These are phyloP conservation scores for Vireo griseus DNA, from an alignment of 2,797 vertebrate genomes.

Conservation along the genomic window DNA sequence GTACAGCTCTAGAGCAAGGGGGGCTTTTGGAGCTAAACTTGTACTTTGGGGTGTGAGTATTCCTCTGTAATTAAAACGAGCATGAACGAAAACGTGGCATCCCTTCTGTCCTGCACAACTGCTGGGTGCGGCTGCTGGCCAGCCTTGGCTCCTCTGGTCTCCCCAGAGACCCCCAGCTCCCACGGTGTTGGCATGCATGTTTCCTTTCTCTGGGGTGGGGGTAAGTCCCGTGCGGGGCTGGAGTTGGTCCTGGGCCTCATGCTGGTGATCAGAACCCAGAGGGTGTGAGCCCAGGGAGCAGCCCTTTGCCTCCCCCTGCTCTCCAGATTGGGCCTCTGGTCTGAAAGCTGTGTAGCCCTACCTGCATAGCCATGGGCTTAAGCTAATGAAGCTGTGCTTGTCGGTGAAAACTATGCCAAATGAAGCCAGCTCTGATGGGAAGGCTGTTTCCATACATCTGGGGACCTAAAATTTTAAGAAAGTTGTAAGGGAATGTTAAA, in stretches of 20 bases:
- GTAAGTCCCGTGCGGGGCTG: fast-evolving
- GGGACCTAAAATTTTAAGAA: background rate
- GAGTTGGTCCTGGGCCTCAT: background rate
- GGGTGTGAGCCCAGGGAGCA: background rate
- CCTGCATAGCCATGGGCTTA: background rate
- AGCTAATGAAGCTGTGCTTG: background rate
- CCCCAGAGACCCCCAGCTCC: background rate
- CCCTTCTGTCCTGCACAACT: background rate
- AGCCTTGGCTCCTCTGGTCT: background rate
- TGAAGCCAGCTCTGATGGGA: fast-evolving
- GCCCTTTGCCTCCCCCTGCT: background rate
- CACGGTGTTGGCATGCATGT: fast-evolving
- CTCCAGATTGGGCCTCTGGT: fast-evolving
- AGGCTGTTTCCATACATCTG: background rate
- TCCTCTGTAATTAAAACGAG: background rate
- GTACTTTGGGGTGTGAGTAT: fast-evolving
- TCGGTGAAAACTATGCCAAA: background rate
- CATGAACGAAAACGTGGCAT: fast-evolving
- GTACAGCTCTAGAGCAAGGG: background rate
- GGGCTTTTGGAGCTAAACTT: background rate
- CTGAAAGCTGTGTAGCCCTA: background rate
- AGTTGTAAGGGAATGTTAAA: background rate
- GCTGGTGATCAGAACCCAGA: fast-evolving
- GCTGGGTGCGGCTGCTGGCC: background rate
- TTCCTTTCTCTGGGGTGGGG: background rate